Evolutionary conservation across 23 tunicate genomes (phyloP), one percentile per base, ranked within the genome.

Genomic region (Trididemnum miniatum): DNA sequence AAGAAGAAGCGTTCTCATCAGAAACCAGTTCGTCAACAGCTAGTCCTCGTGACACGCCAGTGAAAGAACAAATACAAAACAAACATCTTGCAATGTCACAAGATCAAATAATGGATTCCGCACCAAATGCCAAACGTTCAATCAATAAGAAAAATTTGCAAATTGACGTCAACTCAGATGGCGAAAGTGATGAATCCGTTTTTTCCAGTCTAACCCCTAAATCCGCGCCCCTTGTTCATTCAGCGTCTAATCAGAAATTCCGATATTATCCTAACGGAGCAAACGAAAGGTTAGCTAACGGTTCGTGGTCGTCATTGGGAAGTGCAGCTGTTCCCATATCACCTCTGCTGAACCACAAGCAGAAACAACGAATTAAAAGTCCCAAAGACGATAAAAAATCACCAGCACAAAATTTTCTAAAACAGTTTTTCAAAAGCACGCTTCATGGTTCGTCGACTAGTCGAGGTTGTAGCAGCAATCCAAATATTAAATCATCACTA

Each of bases 371-470:
- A 25, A 29, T 33, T 7, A 73, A 83, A 74, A 54, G 38, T 36
- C 60, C 81, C 27, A 73, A 83, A 83, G 87, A 83, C n/a, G 79
- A 73, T 1, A 83, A 83, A 78, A 40, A 50, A 35, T 44, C 59
- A 15, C 87, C 87, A 0, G 23, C 73, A 20, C 71, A 73, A 9
- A 83, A 60, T 28, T 60, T 83, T 1, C 63, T 83, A n/a, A 83
- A 50, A 49, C 87, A 83, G 62, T 83, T 83, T 83, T 83, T 83
- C 38, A 83, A 83, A 63, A 65, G 81, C 34, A 38, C 65, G 28
- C 44, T 83, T 20, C 38, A 77, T 31, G 39, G 36, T 52, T 77
- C 82, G 1, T 69, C 75, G 7, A 39, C 7, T 59, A 73, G 38
- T 15, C 59, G 79, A 9, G 38, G 30, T 22, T 73, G 15, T 77